A percentile compares a stretch with the other conserved stretches of the same genome.
Evolutionary conservation across 2,888 invertebrate genomes (phyloP).

Genomic region (Alentia gelatinosa): DNA sequence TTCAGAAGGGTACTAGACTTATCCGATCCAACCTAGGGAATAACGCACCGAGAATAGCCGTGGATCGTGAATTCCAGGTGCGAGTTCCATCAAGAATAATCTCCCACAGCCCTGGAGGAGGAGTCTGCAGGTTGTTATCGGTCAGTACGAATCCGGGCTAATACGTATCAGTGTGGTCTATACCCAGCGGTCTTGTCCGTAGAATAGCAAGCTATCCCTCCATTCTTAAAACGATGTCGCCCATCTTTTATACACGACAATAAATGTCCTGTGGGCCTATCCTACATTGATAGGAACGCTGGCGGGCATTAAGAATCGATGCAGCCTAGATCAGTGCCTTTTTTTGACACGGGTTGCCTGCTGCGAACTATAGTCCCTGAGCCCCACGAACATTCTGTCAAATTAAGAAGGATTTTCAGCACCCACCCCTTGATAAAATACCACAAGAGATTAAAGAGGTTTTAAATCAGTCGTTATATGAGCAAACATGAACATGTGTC

Average conservation of each 20-base stretch:
- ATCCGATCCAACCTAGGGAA: neutral
- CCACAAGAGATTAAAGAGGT: too few relatives aligned
- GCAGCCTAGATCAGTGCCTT: neutral
- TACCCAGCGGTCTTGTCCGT: neutral
- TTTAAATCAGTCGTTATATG: too few relatives aligned
- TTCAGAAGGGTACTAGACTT: neutral
- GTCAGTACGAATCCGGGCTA: neutral
- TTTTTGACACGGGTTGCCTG: too few relatives aligned
- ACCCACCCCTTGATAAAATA: too few relatives aligned
- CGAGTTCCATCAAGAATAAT: neutral
- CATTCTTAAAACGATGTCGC: neutral
- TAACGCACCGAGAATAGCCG: neutral
- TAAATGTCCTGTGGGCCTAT: neutral
- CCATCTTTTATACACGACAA: constrained; percentile 3
- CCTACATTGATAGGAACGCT: neutral
- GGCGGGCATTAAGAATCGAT: neutral
- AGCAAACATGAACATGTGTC: too few relatives aligned
- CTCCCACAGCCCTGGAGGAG: neutral
- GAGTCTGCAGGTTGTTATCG: neutral
- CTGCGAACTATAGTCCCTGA: too few relatives aligned
- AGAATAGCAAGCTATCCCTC: neutral
- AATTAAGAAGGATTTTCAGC: too few relatives aligned
- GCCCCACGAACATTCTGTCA: too few relatives aligned
- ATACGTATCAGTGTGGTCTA: neutral
- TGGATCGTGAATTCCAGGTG: neutral